These are phyloP conservation scores for Tonatia bakeri DNA, from an alignment of 2,113 vertebrate species.

Conservation along the genomic window DNA sequence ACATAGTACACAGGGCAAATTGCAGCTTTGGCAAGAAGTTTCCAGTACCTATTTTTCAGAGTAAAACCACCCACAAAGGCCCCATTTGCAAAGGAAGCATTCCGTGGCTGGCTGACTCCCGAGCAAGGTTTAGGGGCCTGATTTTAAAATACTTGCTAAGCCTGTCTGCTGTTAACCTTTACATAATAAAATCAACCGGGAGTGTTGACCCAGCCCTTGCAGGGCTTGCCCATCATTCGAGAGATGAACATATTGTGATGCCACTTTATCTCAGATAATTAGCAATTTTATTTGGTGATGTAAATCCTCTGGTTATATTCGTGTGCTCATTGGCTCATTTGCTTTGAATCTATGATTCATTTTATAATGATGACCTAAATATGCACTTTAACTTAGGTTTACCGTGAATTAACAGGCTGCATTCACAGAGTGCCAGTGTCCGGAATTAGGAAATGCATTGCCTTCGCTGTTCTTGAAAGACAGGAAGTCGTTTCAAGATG, in stretches of 20 bases:
- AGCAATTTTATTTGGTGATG: not conserved
- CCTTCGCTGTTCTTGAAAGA: conserved; percentile 32
- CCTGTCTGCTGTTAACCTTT: conserved; percentile 61
- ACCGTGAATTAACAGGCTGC: conserved; percentile 55
- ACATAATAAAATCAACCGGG: conserved; percentile 44
- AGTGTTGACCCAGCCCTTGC: conserved; percentile 24
- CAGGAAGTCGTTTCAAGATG: conserved; percentile 41
- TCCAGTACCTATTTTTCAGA: not conserved
- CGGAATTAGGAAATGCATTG: conserved; percentile 39
- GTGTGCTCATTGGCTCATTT: conserved; percentile 4
- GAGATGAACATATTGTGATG: conserved; percentile 1
- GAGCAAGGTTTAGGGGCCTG: not conserved
- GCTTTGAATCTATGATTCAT: conserved; percentile 41
- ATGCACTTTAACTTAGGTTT: conserved; percentile 35
- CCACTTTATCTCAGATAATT: conserved; percentile 27
- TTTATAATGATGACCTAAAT: conserved; percentile 14
- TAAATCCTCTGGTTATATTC: conserved; percentile 7
- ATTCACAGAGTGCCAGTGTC: conserved; percentile 53
- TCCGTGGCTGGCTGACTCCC: not conserved
- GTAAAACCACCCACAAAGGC: conserved; percentile 28
- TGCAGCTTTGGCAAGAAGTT: not conserved
- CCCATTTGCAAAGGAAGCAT: not conserved
- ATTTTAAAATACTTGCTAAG: conserved; percentile 32
- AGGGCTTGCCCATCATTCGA: not conserved
- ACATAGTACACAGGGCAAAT: not conserved